phyloP scores from a whole-genome alignment of 92 coral and sea anemone species.

The Porites evermanni region DNA sequence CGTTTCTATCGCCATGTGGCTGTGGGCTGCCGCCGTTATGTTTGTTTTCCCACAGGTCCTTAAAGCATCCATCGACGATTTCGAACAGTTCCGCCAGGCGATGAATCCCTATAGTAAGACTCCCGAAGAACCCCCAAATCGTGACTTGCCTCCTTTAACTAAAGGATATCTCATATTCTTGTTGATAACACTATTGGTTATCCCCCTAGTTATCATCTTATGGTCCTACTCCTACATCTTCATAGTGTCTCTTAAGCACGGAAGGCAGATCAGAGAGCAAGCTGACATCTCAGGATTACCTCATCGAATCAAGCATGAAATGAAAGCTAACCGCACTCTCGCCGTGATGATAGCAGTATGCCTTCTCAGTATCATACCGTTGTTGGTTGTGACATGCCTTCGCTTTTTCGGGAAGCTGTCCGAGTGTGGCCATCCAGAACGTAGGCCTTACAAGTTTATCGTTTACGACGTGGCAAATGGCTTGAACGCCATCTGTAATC shows the following conservation, averaged over 20 bases:
- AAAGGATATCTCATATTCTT: conserved; percentile 12
- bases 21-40: conserved; percentile 4
- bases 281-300: neutral
- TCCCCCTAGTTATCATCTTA: conserved; percentile 7
- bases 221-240: conserved; percentile 17
- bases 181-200: conserved; percentile 4
- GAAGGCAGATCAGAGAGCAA: conserved; percentile 5
- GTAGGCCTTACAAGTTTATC: neutral
- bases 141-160: neutral
- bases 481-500: conserved; percentile 46
- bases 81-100: neutral
- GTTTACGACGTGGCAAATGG: conserved; percentile 4
- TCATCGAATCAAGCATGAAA: neutral
- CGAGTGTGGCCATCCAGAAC: neutral
- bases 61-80: neutral
- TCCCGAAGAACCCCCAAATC: neutral
- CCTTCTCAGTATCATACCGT: conserved; percentile 41
- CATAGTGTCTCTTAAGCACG: neutral
- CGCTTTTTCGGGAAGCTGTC: conserved; percentile 1
- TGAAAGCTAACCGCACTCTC: conserved; percentile 50
- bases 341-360: conserved; percentile 48
- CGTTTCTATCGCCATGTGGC: conserved; percentile 8
- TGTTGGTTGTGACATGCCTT: conserved; percentile 23
- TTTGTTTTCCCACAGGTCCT: neutral
- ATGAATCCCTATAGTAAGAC: neutral